Evolutionary conservation across 64 coral and sea anemone genomes (phyloP).

Genomic region (Montipora efflorescens): DNA sequence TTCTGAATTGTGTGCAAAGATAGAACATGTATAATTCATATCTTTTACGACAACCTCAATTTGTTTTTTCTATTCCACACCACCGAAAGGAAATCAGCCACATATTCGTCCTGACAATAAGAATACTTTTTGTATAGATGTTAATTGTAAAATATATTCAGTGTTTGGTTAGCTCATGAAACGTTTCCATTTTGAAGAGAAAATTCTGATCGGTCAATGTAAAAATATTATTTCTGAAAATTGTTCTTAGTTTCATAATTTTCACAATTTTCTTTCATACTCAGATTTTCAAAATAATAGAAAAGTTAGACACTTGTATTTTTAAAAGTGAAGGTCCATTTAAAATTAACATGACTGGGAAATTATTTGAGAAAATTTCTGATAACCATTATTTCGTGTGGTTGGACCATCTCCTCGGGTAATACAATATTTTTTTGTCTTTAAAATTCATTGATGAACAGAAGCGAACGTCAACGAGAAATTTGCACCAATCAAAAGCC

Average conservation of each 20-base stretch:
- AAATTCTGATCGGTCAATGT: neutral
- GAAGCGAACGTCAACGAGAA: slow-evolving; percentile 78
- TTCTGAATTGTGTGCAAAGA: slow-evolving; percentile 63
- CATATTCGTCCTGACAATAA: slow-evolving; percentile 33
- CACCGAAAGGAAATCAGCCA: slow-evolving; percentile 35
- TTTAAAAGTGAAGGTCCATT: slow-evolving; percentile 52
- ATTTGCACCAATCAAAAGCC: slow-evolving; percentile 76
- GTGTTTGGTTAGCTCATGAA: neutral
- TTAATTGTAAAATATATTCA: slow-evolving; percentile 7
- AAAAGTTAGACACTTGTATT: slow-evolving; percentile 1
- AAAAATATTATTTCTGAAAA: neutral
- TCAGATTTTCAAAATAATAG: slow-evolving; percentile 13
- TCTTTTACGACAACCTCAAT: slow-evolving; percentile 59
- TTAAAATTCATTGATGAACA: slow-evolving; percentile 89
- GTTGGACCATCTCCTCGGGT: slow-evolving; percentile 27
- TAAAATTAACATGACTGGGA: slow-evolving; percentile 37
- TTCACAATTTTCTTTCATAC: slow-evolving; percentile 10
- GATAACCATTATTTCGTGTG: slow-evolving; percentile 69
- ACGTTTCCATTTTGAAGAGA: slow-evolving; percentile 32
- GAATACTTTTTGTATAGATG: slow-evolving; percentile 34
- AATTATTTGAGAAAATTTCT: slow-evolving; percentile 72
- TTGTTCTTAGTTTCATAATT: neutral
- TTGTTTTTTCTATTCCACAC: slow-evolving; percentile 59
- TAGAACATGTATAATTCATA: slow-evolving; percentile 73
- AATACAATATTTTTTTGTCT: slow-evolving; percentile 78